Base-by-base conservation (phyloP, 2,797 vertebrate genomes). In the Danio albolineatus region DNA sequence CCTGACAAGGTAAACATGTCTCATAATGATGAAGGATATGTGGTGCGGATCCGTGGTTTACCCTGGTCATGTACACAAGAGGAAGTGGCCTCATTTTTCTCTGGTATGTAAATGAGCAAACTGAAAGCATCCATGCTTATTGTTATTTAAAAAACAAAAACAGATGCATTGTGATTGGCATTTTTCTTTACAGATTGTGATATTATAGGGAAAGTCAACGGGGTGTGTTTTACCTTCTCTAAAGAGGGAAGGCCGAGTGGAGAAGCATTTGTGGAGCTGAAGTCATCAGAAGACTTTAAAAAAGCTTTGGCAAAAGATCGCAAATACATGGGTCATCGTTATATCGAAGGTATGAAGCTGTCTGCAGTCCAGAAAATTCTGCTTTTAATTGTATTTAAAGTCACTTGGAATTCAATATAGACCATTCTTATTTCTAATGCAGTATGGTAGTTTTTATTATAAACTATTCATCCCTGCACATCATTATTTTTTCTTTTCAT, bases 261-360 rank as follows among this genome's bases (percentile, higher is more conserved):
- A 64, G 95, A 96, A 85, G 95, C 95, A 10, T 96, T 95, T 85
- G 92, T 96, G 66, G 93, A 95, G 78, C 87, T 96, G 74, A 93
- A 93, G 84, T 93, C 92, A 0, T 86, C 91, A 0, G 95, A 95
- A 5, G 95, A 95, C 86, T 95, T 94, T 85, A 95, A 94, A 86
- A 95, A 89, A 79, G 94, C 95, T 48, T 91, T 96, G 4, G 82
- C 92, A 10, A 95, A 95, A 86, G 95, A 96, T 86, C 93, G 94
- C 60, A 95, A 96, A 91, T 95, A 95, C 82, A 95, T 96, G 95
- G 95, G 95, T 39, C 95, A 96, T 84, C 89, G 95, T 86, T 96
- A 96, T 78, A 93, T 96, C 75, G 95, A 96, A 90, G 95, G 95
- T 95, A 89, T 16, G 43, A 17, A 54, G 8, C 14, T 14, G 44